phyloP scores from a whole-genome alignment of 2,888 invertebrate species.

The Ctenicera cuprea region DNA sequence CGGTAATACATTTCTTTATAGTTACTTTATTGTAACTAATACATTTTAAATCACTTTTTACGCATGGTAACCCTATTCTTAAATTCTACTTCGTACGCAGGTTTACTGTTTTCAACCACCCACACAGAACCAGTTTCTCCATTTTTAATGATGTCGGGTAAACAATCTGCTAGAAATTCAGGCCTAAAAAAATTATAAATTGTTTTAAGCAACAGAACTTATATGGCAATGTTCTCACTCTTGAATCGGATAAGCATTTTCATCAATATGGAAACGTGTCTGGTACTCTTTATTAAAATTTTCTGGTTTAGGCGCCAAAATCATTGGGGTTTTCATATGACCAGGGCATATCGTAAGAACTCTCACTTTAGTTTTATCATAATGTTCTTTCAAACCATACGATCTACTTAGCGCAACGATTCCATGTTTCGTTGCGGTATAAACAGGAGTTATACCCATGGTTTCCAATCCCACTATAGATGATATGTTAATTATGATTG shows the following conservation, averaged over 20 bases:
- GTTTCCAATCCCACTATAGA: constrained; percentile 56
- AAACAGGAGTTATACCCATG: constrained; percentile 24
- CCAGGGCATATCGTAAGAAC: constrained; percentile 56
- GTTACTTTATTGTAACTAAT: too few relatives aligned
- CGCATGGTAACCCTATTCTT: constrained; percentile 30
- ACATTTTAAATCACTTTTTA: constrained; percentile 1
- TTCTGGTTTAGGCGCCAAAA: not conserved
- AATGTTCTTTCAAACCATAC: constrained; percentile 36
- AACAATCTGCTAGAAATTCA: constrained; percentile 48
- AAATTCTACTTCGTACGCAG: constrained; percentile 53
- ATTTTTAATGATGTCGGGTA: constrained; percentile 53
- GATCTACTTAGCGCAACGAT: constrained; percentile 50
- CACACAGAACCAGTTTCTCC: constrained; percentile 57
- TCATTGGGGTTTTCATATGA: constrained; percentile 25
- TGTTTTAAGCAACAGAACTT: not conserved
- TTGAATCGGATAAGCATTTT: not conserved
- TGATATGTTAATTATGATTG: constrained; percentile 57
- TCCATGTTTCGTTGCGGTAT: constrained; percentile 30
- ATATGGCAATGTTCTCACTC: not conserved
- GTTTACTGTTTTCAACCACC: constrained; percentile 52
- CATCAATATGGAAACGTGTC: not conserved
- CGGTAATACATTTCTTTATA: too few relatives aligned
- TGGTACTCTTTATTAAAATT: not conserved
- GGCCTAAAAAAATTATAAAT: constrained; percentile 45
- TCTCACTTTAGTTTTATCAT: constrained; percentile 40